Percentiles rank a stretch among this genome's conserved stretches.
phyloP scores from a whole-genome alignment of 2,797 vertebrate species.

The Sebastes taczanowskii region DNA sequence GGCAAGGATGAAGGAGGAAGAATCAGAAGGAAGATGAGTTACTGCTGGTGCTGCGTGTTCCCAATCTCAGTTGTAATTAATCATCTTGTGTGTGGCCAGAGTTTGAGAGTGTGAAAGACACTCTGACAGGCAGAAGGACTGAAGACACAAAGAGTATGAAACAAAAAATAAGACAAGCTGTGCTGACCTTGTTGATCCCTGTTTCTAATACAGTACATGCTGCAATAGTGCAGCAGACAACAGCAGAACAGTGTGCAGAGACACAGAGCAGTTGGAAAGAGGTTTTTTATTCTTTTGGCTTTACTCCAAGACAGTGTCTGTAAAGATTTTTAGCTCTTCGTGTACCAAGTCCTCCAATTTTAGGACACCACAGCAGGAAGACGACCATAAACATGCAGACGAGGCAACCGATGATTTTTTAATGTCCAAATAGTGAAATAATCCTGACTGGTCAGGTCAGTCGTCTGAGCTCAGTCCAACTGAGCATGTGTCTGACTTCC shows the following conservation, averaged over 20 bases:
- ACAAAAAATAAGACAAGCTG: constrained; percentile 10
- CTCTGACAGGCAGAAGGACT: not conserved
- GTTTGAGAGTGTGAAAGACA: constrained; percentile 4
- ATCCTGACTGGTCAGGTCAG: not conserved
- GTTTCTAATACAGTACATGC: constrained; percentile 6
- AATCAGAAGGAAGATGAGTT: not conserved
- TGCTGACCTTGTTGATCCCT: constrained; percentile 27
- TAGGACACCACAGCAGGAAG: not conserved
- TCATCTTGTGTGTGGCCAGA: constrained; percentile 11
- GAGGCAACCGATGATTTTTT: not conserved
- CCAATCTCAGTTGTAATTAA: constrained; percentile 13
- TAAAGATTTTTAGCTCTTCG: not conserved
- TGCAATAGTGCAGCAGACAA: constrained; percentile 17
- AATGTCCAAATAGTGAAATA: not conserved
- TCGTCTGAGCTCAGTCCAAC: constrained; percentile 24
- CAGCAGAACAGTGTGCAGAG: constrained; percentile 11
- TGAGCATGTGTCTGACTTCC: constrained; percentile 45
- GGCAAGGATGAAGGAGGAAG: constrained; percentile 10
- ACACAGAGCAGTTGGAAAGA: not conserved
- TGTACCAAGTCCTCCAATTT: not conserved
- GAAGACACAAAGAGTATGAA: constrained; percentile 1
- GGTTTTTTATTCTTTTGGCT: constrained; percentile 14
- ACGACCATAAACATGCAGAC: not conserved
- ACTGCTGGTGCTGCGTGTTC: constrained; percentile 4
- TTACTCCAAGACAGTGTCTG: not conserved